Evolutionary conservation across 1,140 invertebrate species (phyloP).

Genomic region (Pristionchus pacificus): DNA sequence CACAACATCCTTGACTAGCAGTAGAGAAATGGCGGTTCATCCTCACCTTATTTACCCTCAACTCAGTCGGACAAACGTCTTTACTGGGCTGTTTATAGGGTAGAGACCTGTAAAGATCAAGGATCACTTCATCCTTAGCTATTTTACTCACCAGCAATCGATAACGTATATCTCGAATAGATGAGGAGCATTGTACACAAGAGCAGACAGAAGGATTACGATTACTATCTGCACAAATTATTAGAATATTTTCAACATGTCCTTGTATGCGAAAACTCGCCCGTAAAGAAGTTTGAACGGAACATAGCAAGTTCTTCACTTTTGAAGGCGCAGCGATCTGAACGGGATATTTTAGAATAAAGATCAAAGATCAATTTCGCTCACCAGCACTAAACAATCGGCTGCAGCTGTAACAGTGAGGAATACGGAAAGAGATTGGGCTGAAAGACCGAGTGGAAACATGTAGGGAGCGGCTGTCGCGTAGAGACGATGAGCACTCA

Average conservation of each 20-base stretch:
- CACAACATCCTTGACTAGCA: background rate
- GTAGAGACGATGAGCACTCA: constrained; percentile 1
- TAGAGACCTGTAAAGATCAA: no score
- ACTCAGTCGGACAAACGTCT: constrained; percentile 47
- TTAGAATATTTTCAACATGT: background rate
- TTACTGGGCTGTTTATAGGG: constrained; percentile 34
- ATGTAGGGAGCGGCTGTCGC: background rate
- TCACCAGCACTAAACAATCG: constrained; percentile 43
- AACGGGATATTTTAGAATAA: no score
- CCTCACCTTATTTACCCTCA: constrained; percentile 34
- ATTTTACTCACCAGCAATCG: constrained; percentile 46
- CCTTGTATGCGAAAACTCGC: constrained; percentile 10
- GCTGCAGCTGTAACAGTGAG: constrained; percentile 43
- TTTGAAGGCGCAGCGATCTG: constrained; percentile 26
- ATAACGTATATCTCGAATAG: constrained; percentile 49
- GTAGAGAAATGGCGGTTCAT: background rate
- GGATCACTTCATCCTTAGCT: no score
- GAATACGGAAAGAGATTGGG: constrained; percentile 45
- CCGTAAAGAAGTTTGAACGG: constrained; percentile 29
- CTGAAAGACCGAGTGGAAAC: constrained; percentile 32
- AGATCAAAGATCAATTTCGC: no score
- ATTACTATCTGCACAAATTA: constrained; percentile 37
- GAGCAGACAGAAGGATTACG: constrained; percentile 35
- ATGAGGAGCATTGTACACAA: constrained; percentile 44
- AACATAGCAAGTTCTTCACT: constrained; percentile 39